These are phyloP conservation scores for Heliconius hermathena DNA, from an alignment of 1,140 invertebrate species.

Conservation along the genomic window DNA sequence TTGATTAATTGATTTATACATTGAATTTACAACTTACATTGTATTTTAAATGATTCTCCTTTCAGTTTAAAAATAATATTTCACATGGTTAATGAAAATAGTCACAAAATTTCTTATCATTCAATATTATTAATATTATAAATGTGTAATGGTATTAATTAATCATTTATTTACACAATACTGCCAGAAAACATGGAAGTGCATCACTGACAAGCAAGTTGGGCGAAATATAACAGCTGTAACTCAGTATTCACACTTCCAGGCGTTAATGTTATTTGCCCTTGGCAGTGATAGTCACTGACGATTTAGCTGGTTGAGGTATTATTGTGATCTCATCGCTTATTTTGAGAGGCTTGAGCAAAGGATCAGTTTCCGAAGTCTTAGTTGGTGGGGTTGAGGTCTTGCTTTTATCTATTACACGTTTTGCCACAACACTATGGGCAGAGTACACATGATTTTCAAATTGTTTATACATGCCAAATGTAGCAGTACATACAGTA, in stretches of 20 bases:
- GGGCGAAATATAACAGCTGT: conserved; percentile 41
- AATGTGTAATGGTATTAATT: conserved; percentile 46
- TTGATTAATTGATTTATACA: conserved; percentile 67
- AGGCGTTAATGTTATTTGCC: conserved; percentile 70
- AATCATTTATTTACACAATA: conserved; percentile 76
- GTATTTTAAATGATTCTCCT: conserved; percentile 45
- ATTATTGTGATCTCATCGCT: conserved; percentile 97
- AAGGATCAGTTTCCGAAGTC: conserved; percentile 84
- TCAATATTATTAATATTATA: conserved; percentile 58
- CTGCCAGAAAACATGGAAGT: conserved; percentile 66
- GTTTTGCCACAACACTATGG: conserved; percentile 93
- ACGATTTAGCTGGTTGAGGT: conserved; percentile 88
- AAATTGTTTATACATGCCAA: conserved; percentile 97
- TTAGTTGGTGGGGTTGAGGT: conserved; percentile 63
- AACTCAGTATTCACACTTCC: conserved; percentile 53
- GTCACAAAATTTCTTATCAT: conserved; percentile 59
- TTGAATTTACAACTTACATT: conserved; percentile 68
- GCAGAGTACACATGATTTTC: conserved; percentile 97
- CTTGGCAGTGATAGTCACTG: conserved; percentile 71
- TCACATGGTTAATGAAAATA: conserved; percentile 59
- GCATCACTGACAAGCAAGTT: conserved; percentile 58
- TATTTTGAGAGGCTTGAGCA: conserved; percentile 92
- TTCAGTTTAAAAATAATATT: conserved; percentile 63
- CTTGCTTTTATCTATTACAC: conserved; percentile 91
- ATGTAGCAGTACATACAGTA: conserved; percentile 96